Base-by-base conservation (phyloP, 1,140 invertebrate species). In the Diabrotica undecimpunctata region DNA sequence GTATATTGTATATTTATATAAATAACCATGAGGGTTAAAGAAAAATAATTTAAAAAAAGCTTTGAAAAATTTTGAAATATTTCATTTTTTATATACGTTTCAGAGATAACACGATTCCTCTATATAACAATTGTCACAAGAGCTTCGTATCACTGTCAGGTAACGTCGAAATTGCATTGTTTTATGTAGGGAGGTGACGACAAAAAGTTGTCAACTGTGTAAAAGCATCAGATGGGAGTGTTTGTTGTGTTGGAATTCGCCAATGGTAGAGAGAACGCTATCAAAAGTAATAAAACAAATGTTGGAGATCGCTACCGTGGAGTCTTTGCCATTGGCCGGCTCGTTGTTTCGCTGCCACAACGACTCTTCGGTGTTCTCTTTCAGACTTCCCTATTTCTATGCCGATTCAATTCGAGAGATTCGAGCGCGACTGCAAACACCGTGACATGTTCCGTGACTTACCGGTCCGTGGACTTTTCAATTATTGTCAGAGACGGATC, bases 231-330 rank as follows among this genome's bases (percentile, higher is more conserved):
- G 57, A 62, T 68, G 66, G 66, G 66, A 52, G 66, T 68, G 66
- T 65, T 68, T 60, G 35, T 36, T 13, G 53, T 51, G 52, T 52
- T 57, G 54, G 56, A 46, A 46, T 65, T 64, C 66, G 62, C 62
- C 66, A 68, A 68, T 68, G 59, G 66, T 60, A 62, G 62, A 56
- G 51, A 60, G 62, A 65, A 64, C 65, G 66, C 64, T 62, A 68
- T 68, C 66, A 65, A 54, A 60, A 67, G 66, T 61, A 67, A 68
- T 68, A 68, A 68, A 68, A 68, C 62, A 68, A 68, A 68, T 68
- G 61, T 68, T 65, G 62, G 59, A 68, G 62, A 68, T 68, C 51
- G 57, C 62, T 68, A 65, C 62, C 57, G 62, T 61, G 51, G 37
- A 51, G 61, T 57, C 8, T 37, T 60, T 52, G 38, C 62, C 66